Base-by-base conservation (phyloP, 2,113 vertebrate species). In the Chaetura pelagica region DNA sequence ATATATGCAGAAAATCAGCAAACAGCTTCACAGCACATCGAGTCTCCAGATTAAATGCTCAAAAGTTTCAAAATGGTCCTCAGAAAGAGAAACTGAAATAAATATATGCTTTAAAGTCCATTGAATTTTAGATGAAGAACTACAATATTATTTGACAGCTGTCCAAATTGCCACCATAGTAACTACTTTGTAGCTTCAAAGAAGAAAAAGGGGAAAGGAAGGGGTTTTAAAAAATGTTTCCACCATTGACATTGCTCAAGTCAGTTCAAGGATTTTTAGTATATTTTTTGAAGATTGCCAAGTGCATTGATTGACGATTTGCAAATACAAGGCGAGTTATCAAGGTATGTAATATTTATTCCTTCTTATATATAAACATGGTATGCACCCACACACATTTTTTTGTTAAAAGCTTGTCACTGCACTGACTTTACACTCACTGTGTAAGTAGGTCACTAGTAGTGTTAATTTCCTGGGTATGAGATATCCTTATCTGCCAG, bases 31-130 rank as follows among this genome's bases (percentile, higher is more conserved):
- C 24, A 71, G n/a, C n/a, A n/a, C n/a, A n/a, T n/a, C n/a, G 9
- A 86, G 26, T 38, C 22, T 35, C 34, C 1, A 1, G 9, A 63
- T 51, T 40, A 40, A 40, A 40, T 10, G 40, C 12, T 40, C 40
- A 40, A 40, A 40, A 40, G 40, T 40, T 40, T 48, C 46, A 73
- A 74, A 49, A 54, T 1, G 1, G 3, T 66, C 42, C 12, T 71
- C 27, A 62, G 54, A 9, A 81, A 74, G 24, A 34, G 8, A 69
- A 91, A 42, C 4, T 42, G 46, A 88, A 77, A n/a, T 16, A 91
- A 40, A 0, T 0, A 12, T 35, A 49, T 21, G 2, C 30, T 22
- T 34, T 77, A 64, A 69, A 0, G 0, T 52, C 19, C 12, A 29
- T 1, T 64, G 18, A 68, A 64, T 61, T 84, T 68, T n/a, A 12